A percentile compares a stretch with the other conserved stretches of the same genome.
Conservation (phyloP, 2,888 invertebrate species). For the Phortica okadai region DNA sequence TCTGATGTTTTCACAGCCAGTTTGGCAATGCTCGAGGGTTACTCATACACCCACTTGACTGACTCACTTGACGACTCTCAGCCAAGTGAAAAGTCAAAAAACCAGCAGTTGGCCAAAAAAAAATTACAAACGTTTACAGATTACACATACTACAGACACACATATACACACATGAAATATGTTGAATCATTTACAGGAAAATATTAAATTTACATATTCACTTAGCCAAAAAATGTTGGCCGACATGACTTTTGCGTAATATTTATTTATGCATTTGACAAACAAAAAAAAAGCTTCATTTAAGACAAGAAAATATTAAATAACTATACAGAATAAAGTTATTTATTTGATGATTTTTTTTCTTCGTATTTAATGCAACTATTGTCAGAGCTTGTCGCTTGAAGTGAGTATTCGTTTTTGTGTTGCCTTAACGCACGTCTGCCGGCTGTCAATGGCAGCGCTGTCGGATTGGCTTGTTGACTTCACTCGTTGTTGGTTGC, state of each 20-base stretch:
- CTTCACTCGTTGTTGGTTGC: neutral
- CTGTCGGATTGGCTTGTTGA: neutral
- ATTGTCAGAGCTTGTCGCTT: neutral
- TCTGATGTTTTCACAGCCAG: slow-evolving; percentile 51
- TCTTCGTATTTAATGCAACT: neutral
- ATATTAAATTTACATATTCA: slow-evolving; percentile 15
- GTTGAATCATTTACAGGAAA: neutral
- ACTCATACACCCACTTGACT: neutral
- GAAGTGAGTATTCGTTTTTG: neutral
- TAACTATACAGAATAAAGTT: no score
- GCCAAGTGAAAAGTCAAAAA: slow-evolving; percentile 20
- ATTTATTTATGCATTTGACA: neutral
- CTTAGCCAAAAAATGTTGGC: neutral
- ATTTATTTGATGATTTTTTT: neutral
- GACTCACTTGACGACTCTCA: neutral
- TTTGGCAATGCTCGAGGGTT: slow-evolving; percentile 42
- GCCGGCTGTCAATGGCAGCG: neutral
- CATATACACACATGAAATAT: neutral
- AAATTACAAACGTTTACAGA: neutral
- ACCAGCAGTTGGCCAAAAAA: neutral
- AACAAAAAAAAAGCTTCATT: neutral
- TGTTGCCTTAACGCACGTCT: no score
- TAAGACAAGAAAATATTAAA: neutral
- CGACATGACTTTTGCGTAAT: slow-evolving; percentile 8
- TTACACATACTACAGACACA: neutral